Base-by-base conservation (phyloP, 2,797 vertebrate species). In the Antrozous pallidus region DNA sequence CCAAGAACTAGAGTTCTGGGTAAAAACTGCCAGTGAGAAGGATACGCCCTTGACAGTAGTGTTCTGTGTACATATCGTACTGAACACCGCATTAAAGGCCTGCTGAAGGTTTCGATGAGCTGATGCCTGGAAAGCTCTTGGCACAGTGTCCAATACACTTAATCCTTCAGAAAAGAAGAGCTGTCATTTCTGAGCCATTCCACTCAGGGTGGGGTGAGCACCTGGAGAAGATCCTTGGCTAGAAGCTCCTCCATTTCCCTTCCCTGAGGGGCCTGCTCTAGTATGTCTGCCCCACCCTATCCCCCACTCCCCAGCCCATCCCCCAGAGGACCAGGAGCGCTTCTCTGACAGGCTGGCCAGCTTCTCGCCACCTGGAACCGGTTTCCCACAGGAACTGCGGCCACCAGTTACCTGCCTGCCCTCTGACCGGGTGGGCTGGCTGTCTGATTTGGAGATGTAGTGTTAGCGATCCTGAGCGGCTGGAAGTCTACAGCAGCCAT, bases 41-140 rank as follows among this genome's bases (percentile, higher is more conserved):
- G 26, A 36, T 31, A 36, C 4, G 9, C 0, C 84, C 51, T 36
- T 8, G 40, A 17, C 12, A 16, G 31, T 1, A 6, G 11, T 18
- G 42, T 36, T 63, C 49, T 16, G 18, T 6, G 49, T 0, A 9
- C n/a, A 10, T 0, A 0, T 1, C 56, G 9, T 2, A 17, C 0
- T 26, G 16, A 33, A 11, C 10, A 7, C 9, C 14, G 38, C 28
- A 22, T 26, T 38, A 38, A 61, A 91, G 67, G 11, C 61, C 83
- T 70, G 75, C 1, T 4, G n/a, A 33, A 42, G 70, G 10, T 4
- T 49, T 79, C 58, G 2, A 0, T 0, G 8, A 40, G 18, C 5
- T 11, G 6, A 31, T 1, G 49, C 8, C 40, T 17, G 61, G 5
- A 2, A 77, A 40, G 36, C 26, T 51, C 78, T 12, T 18, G 71